Evolutionary conservation across 2,888 invertebrate species (phyloP), one percentile per base, ranked within the genome.

Genomic region (Diaprepes abbreviatus): DNA sequence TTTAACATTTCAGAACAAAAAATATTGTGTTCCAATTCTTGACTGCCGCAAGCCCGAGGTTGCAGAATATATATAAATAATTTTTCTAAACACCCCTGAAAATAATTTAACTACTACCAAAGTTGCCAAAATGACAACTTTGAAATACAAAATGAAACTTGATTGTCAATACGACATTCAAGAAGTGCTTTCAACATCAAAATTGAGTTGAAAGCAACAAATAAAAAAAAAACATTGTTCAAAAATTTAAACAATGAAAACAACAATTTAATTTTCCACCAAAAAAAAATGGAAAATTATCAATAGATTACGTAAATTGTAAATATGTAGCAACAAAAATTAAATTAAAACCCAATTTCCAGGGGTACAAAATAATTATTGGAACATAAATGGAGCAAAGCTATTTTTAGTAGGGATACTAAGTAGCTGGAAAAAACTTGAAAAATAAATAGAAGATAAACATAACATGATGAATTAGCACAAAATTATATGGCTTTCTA

Each of bases 221-320:
- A 21, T 12, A 24, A 24, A 63, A 40, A 43, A 52, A 3, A 38
- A 36, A 1, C 63, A 63, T 54, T 63, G 63, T 54, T 54, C 12
- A 63, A 63, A 52, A 63, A 9, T 54, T 48, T 63, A 40, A 63
- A 63, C 62, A 62, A 62, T 62, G 58, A 43, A 31, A 31, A 43
- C 10, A 5, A 57, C 10, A 40, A 40, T 38, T n/a, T 36, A 57
- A 57, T 24, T 38, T 36, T 57, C 48, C 48, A 50, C 28, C 28
- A 60, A 31, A 48, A 19, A n/a, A n/a, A 7, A 60, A 60, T 45
- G 21, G 17, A 48, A 48, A 40, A 45, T 17, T 48, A 48, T 28
- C 31, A 58, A 31, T 33, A 58, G 38, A 48, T 16, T 14, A 48
- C 19, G 14, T 50, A 21, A 60, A 33, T 5, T 33, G 24, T 21